Base-by-base conservation (phyloP, 2,797 vertebrate genomes). In the Eptatretus atami region DNA sequence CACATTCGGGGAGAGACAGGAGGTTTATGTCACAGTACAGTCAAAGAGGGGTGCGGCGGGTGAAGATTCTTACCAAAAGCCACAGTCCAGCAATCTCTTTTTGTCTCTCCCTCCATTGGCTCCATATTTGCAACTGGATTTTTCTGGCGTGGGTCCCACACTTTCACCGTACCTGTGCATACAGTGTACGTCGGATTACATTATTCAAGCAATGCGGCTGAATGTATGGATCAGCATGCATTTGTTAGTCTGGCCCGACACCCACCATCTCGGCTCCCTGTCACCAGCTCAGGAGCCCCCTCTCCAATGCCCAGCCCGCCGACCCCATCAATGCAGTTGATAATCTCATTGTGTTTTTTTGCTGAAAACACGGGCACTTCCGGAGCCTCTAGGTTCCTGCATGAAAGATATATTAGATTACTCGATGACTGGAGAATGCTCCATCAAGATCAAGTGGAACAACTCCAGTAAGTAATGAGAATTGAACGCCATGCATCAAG, bases 71-170 rank as follows among this genome's bases (percentile, higher is more conserved):
- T 25, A 65, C 61, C 65, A 15, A 65, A 65, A 19, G 65, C 52
- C 4, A 65, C 61, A 5, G 65, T 53, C 65, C 61, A 65, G 52
- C 65, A 65, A 53, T 65, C 65, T 13, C 65, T 65, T 61, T 53
- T 24, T 52, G 14, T 64, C 12, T 19, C 13, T 13, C 65, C 65
- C 15, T 15, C n/a, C 5, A 53, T 61, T n/a, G 61, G 65, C 61
- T 64, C 61, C 65, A 65, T 65, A n/a, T 65, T 65, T n/a, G 65
- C 65, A 15, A 65, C 65, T 19, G 65, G 61, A 53, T 65, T 61
- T 24, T 65, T 65, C n/a, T 65, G 65, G 13, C 61, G 61, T 11
- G 65, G 53, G 54, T 65, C 65, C 65, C 65, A 65, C 12, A 65
- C 65, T 53, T 64, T 65, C 44, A 65, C 65, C 9, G 65, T 64